A percentile compares a stretch with the other conserved stretches of the same genome.
These are phyloP conservation scores for Progne subis DNA, from an alignment of 2,113 vertebrate species.

Conservation along the genomic window DNA sequence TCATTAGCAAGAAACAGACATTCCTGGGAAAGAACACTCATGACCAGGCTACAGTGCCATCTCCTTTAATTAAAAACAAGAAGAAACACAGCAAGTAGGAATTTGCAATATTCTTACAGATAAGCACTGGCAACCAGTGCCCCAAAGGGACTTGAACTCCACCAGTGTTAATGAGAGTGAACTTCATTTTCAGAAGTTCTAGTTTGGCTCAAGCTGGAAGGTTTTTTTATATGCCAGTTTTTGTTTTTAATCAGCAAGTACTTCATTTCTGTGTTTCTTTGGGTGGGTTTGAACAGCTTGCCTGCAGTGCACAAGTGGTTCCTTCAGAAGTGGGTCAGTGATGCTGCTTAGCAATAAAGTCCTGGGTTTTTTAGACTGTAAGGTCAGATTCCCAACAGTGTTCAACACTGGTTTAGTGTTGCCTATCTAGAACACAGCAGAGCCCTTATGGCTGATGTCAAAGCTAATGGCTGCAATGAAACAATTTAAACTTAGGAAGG, in stretches of 20 bases:
- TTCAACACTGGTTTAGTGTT: not conserved
- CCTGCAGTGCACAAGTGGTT: not conserved
- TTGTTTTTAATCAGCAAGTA: not conserved
- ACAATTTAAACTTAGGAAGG: not conserved
- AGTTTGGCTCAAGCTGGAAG: not conserved
- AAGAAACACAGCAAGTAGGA: not conserved
- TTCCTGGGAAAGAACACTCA: not conserved
- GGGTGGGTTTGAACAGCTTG: not conserved
- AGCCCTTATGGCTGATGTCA: not conserved
- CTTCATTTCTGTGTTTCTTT: not conserved
- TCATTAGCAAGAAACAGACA: not conserved
- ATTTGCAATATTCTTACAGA: not conserved
- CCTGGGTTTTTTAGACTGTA: not conserved
- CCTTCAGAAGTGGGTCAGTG: not conserved
- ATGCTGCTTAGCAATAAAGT: not conserved
- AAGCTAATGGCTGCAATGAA: not conserved
- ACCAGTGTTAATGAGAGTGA: not conserved
- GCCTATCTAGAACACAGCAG: not conserved
- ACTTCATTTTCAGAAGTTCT: not conserved
- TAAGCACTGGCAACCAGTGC: not conserved
- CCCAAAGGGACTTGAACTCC: not conserved
- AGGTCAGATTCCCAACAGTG: not conserved
- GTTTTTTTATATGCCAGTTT: not conserved
- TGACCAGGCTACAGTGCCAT: not conserved
- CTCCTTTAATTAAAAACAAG: not conserved